Percentiles rank a stretch among this genome's conserved stretches.
phyloP scores from a whole-genome alignment of 2,888 invertebrate species.

The Schizaphis graminum region DNA sequence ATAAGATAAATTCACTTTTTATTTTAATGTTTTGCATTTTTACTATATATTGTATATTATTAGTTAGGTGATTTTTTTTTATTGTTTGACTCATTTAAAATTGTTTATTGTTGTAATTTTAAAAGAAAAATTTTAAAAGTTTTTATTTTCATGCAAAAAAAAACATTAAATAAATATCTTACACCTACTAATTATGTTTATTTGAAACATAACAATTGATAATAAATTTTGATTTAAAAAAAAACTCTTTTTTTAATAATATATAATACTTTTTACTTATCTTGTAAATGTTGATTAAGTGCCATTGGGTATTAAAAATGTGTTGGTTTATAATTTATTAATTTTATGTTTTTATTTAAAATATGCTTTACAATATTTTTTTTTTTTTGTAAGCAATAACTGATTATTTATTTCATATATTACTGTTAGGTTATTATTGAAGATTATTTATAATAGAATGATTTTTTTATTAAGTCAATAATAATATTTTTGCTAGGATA shows the following conservation, averaged over 20 bases:
- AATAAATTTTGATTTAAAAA: background rate
- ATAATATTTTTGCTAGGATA: background rate
- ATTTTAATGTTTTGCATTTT: background rate
- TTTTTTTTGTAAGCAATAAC: conserved; percentile 15
- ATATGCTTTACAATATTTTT: background rate
- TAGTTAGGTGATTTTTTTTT: background rate
- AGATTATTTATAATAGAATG: background rate
- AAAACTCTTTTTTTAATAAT: conserved; percentile 1
- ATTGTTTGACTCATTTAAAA: background rate
- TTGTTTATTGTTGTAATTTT: background rate
- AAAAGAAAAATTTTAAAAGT: background rate
- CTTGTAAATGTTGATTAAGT: conserved; percentile 30
- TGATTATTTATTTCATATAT: conserved; percentile 35
- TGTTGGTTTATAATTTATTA: background rate
- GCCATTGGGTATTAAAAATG: conserved; percentile 37
- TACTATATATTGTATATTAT: background rate
- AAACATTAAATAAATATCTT: background rate
- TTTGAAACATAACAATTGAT: background rate
- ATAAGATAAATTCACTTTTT: background rate
- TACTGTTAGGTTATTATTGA: conserved; percentile 21
- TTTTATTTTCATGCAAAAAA: background rate
- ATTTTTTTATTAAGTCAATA: conserved; percentile 28
- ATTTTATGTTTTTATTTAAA: conserved; percentile 1
- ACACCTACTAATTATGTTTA: background rate
- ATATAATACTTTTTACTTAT: conserved; percentile 23